Evolutionary conservation across 1,140 invertebrate genomes (phyloP).

Genomic region (Drosophila athabasca): DNA sequence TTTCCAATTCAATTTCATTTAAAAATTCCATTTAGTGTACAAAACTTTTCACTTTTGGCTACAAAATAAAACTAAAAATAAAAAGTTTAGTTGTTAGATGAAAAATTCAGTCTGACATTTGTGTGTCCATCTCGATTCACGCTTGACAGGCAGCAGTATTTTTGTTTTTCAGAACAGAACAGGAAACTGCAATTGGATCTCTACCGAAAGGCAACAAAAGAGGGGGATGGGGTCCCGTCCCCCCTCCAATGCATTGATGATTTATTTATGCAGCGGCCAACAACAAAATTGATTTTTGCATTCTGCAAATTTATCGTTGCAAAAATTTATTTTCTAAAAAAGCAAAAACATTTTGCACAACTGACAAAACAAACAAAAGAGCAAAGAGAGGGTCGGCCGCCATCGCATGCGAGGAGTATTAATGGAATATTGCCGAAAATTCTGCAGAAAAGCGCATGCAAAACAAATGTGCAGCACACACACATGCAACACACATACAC

Average conservation of each 20-base stretch:
- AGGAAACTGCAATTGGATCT: constrained; percentile 46
- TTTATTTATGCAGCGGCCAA: constrained; percentile 66
- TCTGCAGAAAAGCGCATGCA: constrained; percentile 76
- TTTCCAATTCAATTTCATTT: constrained; percentile 20
- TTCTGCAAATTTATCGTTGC: constrained; percentile 34
- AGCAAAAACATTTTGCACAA: constrained; percentile 40
- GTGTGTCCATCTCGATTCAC: constrained; percentile 30
- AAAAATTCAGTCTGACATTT: constrained; percentile 8
- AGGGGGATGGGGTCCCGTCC: constrained; percentile 21
- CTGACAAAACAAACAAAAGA: constrained; percentile 63
- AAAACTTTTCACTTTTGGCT: constrained; percentile 3
- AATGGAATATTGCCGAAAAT: constrained; percentile 81
- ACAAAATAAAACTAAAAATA: constrained; percentile 3
- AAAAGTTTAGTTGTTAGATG: constrained; percentile 27
- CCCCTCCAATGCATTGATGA: constrained; percentile 68
- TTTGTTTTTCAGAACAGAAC: constrained; percentile 17
- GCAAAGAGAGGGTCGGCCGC: neutral
- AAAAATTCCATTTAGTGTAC: constrained; percentile 23
- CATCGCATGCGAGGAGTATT: constrained; percentile 47
- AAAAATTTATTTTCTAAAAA: constrained; percentile 73
- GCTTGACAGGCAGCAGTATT: constrained; percentile 42
- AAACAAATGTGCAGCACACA: constrained; percentile 43
- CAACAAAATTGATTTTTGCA: constrained; percentile 68
- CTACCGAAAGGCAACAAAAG: constrained; percentile 1
- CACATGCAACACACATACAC: constrained; percentile 20